A percentile compares a stretch with the other conserved stretches of the same genome.
phyloP scores from a whole-genome alignment of 2,113 vertebrate genomes.

The Thermophis baileyi region DNA sequence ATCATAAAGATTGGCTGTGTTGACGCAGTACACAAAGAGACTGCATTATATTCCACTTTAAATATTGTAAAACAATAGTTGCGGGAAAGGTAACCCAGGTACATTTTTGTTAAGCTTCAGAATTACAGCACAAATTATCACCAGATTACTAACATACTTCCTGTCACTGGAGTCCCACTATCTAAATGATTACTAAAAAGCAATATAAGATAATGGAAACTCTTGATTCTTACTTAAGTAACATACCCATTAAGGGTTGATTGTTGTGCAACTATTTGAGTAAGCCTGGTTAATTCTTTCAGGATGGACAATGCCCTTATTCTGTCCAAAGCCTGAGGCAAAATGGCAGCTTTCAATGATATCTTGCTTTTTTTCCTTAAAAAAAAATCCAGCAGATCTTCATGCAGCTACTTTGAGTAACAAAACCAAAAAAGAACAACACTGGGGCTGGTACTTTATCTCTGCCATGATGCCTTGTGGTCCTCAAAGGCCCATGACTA shows the following conservation, averaged over 20 bases:
- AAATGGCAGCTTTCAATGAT: not conserved
- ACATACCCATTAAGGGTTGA: not conserved
- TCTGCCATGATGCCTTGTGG: not conserved
- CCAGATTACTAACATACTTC: not conserved
- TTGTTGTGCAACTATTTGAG: not conserved
- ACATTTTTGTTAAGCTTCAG: not conserved
- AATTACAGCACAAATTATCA: not conserved
- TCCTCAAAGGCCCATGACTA: not conserved
- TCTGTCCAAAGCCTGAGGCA: not conserved
- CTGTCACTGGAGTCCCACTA: not conserved
- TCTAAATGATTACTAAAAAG: not conserved
- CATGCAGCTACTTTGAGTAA: not conserved
- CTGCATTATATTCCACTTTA: not conserved
- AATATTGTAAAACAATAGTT: constrained; percentile 14
- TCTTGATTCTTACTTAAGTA: not conserved
- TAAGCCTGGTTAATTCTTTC: not conserved
- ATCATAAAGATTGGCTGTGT: not conserved
- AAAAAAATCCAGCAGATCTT: not conserved
- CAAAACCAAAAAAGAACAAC: not conserved
- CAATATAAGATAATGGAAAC: not conserved
- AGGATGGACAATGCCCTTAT: not conserved
- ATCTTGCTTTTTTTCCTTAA: not conserved
- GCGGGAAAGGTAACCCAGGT: not conserved
- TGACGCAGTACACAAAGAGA: not conserved
- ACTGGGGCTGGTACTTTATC: not conserved